phyloP scores from a whole-genome alignment of 2,888 invertebrate genomes.

The Chaitophorus viminalis region DNA sequence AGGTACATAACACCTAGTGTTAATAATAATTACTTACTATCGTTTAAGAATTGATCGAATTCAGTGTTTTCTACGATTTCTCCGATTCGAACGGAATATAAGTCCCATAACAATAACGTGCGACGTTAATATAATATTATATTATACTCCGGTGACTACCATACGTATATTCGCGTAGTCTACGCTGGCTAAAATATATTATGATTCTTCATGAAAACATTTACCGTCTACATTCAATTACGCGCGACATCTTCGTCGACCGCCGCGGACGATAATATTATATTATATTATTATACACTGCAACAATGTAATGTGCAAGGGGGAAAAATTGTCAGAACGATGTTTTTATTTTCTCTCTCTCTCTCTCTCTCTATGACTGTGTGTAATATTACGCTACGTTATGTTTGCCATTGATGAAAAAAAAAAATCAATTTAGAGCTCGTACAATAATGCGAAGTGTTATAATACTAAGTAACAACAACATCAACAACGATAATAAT shows the following conservation, averaged over 20 bases:
- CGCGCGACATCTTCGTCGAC: too few relatives aligned
- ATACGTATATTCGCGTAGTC: too few relatives aligned
- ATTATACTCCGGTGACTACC: too few relatives aligned
- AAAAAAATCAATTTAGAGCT: background rate
- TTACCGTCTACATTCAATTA: constrained; percentile 25
- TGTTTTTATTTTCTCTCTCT: background rate
- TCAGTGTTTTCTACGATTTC: constrained; percentile 38
- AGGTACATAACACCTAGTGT: background rate
- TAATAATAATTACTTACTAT: background rate
- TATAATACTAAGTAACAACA: background rate
- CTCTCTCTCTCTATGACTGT: background rate
- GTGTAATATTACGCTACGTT: background rate
- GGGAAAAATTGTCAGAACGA: background rate
- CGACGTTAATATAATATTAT: too few relatives aligned
- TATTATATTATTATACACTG: background rate
- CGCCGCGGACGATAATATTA: background rate
- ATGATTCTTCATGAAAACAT: too few relatives aligned
- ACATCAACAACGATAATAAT: background rate
- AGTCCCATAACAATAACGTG: constrained; percentile 14
- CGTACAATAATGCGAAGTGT: background rate
- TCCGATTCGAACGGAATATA: constrained; percentile 16
- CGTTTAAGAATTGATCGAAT: background rate
- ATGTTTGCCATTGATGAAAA: background rate
- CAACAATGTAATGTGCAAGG: background rate
- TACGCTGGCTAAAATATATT: too few relatives aligned